Evolutionary conservation across 2,113 vertebrate genomes (phyloP).

Genomic region (Bubo blakistoni): DNA sequence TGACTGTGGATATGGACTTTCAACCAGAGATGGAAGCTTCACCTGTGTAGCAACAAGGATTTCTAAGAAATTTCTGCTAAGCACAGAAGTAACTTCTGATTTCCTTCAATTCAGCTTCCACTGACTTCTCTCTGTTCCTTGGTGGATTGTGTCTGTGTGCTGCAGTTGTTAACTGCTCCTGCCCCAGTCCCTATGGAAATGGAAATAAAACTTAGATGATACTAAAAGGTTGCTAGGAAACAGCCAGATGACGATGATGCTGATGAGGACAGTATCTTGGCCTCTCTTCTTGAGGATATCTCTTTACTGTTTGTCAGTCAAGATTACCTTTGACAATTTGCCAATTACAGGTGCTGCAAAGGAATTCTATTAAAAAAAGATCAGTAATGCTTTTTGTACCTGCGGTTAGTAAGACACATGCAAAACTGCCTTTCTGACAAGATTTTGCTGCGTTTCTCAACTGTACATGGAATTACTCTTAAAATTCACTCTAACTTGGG

Average conservation of each 20-base stretch:
- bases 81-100: background rate
- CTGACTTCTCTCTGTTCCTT: background rate
- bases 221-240: constrained; percentile 38
- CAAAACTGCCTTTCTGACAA: background rate
- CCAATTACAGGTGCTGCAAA: background rate
- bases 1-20: background rate
- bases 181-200: background rate
- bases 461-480: background rate
- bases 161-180: background rate
- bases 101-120: background rate
- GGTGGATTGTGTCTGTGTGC: background rate
- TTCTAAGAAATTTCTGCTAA: background rate
- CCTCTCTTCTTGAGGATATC: background rate
- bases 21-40: background rate
- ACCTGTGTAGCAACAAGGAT: background rate
- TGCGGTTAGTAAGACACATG: background rate
- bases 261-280: background rate
- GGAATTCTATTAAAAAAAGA: background rate
- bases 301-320: background rate
- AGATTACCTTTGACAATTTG: background rate
- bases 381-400: background rate
- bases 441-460: background rate
- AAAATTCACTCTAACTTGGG: background rate
- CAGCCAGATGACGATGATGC: background rate
- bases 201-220: background rate